A percentile compares a stretch with the other conserved stretches of the same genome.
These are phyloP conservation scores for Drosophila sordidapex DNA, from an alignment of 2,888 invertebrate genomes.

Conservation along the genomic window DNA sequence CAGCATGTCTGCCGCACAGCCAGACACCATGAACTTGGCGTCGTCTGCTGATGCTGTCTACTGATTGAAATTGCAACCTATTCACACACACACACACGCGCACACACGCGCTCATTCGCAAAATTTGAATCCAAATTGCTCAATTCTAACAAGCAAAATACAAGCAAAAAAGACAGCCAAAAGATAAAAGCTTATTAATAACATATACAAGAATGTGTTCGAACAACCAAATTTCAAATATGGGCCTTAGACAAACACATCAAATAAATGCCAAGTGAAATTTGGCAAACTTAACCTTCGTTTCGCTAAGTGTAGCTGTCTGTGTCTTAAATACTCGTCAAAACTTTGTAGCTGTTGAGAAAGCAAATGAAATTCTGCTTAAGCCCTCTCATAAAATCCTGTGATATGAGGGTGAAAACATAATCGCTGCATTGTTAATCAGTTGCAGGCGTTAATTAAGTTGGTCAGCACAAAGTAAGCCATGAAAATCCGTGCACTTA, in stretches of 20 bases:
- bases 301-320: slow-evolving; percentile 1
- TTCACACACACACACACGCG: slow-evolving; percentile 16
- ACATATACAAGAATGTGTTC: background rate
- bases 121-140: background rate
- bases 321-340: background rate
- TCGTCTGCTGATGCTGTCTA: slow-evolving; percentile 3
- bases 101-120: background rate
- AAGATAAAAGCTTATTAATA: background rate
- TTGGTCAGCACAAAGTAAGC: slow-evolving; percentile 15
- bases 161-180: background rate
- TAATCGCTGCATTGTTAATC: slow-evolving; percentile 28
- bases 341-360: background rate
- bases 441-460: slow-evolving; percentile 33
- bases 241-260: background rate
- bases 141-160: background rate
- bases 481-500: slow-evolving; percentile 2
- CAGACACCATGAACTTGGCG: slow-evolving; percentile 13
- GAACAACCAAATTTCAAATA: background rate
- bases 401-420: slow-evolving; percentile 2
- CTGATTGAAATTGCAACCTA: slow-evolving; percentile 40
- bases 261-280: background rate
- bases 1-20: slow-evolving; percentile 42
- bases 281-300: background rate
- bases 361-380: background rate
- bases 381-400: slow-evolving; percentile 5